These are phyloP conservation scores for Hemitrygon akajei DNA, from an alignment of 2,797 vertebrate species.

Conservation along the genomic window DNA sequence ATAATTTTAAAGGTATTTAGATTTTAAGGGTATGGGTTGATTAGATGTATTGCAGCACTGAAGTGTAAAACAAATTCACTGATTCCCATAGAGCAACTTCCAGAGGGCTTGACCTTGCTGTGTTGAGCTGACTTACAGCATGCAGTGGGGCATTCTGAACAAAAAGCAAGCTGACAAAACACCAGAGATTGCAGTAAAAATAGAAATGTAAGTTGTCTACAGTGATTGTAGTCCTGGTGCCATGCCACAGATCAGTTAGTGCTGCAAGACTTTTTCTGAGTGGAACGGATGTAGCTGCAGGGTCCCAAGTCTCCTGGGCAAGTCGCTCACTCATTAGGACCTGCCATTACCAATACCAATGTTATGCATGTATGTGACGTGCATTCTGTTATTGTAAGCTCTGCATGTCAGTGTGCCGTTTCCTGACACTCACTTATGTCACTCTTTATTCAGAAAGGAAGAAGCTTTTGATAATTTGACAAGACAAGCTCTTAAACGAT, in stretches of 20 bases:
- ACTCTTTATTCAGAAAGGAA: constrained; percentile 80
- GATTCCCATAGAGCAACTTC: constrained; percentile 27
- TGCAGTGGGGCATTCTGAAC: constrained; percentile 56
- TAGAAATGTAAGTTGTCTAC: constrained; percentile 60
- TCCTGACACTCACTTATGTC: constrained; percentile 81
- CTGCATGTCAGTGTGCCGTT: constrained; percentile 78
- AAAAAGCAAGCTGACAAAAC: constrained; percentile 80
- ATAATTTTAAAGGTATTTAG: not conserved
- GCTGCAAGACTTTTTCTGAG: constrained; percentile 72
- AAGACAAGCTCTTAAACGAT: constrained; percentile 82
- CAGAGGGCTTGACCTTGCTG: constrained; percentile 47
- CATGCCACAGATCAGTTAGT: constrained; percentile 70
- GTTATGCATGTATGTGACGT: constrained; percentile 79
- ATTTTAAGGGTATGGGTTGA: constrained; percentile 18
- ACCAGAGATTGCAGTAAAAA: constrained; percentile 72
- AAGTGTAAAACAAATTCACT: constrained; percentile 20
- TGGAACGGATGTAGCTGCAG: constrained; percentile 74
- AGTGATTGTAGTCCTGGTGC: constrained; percentile 68
- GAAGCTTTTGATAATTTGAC: constrained; percentile 81
- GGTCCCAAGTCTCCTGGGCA: constrained; percentile 76
- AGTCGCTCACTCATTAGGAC: constrained; percentile 72
- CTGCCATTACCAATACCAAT: constrained; percentile 76
- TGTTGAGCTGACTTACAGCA: constrained; percentile 53
- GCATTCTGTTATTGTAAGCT: constrained; percentile 77
- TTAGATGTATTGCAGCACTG: constrained; percentile 4